These are phyloP conservation scores for Scaptomyza hsui DNA, from an alignment of 1,140 invertebrate species.

Conservation along the genomic window DNA sequence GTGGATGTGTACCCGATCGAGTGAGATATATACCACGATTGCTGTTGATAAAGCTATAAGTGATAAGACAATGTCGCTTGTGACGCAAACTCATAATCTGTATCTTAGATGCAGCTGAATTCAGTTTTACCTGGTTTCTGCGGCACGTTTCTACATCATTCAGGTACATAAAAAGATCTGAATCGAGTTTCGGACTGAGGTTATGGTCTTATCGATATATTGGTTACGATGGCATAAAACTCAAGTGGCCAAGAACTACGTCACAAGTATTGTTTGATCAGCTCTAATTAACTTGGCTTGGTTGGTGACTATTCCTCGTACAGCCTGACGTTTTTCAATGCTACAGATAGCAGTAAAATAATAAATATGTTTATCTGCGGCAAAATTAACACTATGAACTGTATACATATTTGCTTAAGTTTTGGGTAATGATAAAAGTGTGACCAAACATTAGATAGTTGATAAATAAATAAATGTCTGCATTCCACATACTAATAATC, in stretches of 20 bases:
- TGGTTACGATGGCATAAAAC: conserved; percentile 9
- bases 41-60: conserved; percentile 21
- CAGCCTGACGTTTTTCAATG: too few species aligned
- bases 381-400: not conserved
- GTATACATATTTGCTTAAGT: not conserved
- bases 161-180: not conserved
- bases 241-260: conserved; percentile 18
- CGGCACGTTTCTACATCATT: not conserved
- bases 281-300: not conserved
- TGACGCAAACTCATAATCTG: conserved; percentile 45
- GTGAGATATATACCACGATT: conserved; percentile 26
- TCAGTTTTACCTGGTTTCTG: conserved; percentile 21
- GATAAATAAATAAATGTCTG: too few species aligned
- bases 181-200: conserved; percentile 1
- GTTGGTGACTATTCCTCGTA: too few species aligned
- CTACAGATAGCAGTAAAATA: not conserved
- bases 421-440: not conserved
- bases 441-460: not conserved
- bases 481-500: too few species aligned
- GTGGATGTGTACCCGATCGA: conserved; percentile 20
- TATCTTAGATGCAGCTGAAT: conserved; percentile 11
- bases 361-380: not conserved
- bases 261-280: conserved; percentile 8
- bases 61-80: conserved; percentile 24
- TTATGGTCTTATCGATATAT: not conserved